A percentile compares a stretch with the other conserved stretches of the same genome.
phyloP scores from a whole-genome alignment of 2,113 vertebrate genomes.

The Pterocles gutturalis region DNA sequence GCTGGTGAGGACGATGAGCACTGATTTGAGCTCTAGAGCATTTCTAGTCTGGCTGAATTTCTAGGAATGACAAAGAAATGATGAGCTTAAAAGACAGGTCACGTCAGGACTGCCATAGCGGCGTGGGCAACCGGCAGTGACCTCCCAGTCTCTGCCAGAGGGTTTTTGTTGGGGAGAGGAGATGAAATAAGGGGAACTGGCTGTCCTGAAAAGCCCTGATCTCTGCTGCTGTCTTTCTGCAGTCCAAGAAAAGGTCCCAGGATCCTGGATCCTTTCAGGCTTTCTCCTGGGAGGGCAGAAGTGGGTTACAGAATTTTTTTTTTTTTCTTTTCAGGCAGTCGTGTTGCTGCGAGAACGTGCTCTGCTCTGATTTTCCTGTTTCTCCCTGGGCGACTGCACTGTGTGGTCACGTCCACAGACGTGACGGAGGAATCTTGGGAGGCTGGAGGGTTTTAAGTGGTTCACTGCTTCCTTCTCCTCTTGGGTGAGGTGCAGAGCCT shows the following conservation, averaged over 20 bases:
- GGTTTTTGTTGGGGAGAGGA: neutral
- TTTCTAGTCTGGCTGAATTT: neutral
- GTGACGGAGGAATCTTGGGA: neutral
- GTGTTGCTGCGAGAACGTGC: neutral
- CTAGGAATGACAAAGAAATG: neutral
- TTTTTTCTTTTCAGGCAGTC: neutral
- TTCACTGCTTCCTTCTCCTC: neutral
- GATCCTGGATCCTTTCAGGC: neutral
- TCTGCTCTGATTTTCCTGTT: neutral
- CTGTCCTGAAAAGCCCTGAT: neutral
- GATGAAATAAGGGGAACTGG: neutral
- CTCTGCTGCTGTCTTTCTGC: neutral
- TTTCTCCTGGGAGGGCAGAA: neutral
- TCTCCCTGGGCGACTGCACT: neutral
- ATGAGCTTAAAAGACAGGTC: neutral
- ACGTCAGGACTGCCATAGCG: neutral
- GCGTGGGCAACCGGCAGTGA: neutral
- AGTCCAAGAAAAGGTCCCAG: neutral
- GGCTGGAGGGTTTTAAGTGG: neutral
- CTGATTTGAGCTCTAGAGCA: neutral
- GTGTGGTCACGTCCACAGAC: accelerated
- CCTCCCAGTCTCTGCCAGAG: neutral
- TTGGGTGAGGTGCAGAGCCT: neutral
- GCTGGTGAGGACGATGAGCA: neutral
- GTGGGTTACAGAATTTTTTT: neutral